Evolutionary conservation across 2,888 invertebrate species (phyloP), one percentile per base, ranked within the genome.

Genomic region (Agonopterix subpropinquella): DNA sequence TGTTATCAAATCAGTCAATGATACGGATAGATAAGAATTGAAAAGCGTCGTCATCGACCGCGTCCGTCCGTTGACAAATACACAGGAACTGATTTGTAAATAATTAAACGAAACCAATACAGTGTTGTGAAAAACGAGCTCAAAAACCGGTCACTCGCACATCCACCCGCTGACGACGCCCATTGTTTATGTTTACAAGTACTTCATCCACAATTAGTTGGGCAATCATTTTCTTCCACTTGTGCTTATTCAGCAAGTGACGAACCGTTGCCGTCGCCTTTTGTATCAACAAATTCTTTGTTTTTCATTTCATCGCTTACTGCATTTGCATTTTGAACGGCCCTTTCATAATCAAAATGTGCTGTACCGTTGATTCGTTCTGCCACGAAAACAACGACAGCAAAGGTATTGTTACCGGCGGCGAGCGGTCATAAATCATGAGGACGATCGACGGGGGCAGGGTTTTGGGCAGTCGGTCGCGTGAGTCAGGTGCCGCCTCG

Each of bases 171-270:
- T 56, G 59, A 56, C 50, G 52, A 56, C 50, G 52, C 57, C 68
- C 67, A 76, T 81, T 80, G 84, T 83, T 83, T 80, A 74, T 74
- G 57, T 80, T 80, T 75, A 73, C 72, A 56, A 68, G 67, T 69
- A 73, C 72, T 63, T 56, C 59, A 64, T 64, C 67, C 69, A 70
- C 73, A 75, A 74, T 78, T 65, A 75, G 73, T 85, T 83, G 71
- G 64, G 85, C 77, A 86, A 86, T 78, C 73, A 69, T 69, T 73
- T 73, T 62, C 69, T 73, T 68, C 70, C 65, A 69, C 65, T 73
- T 69, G 62, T 63, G 72, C 72, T 64, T 65, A 72, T 70, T 81
- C 77, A 78, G 80, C 78, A 68, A 66, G 67, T 73, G 70, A 64
- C 70, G 49, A 57, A 64, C 58, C 62, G 62, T 58, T 56, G 53